Base-by-base conservation (phyloP, 2,113 vertebrate species). In the Crotalus horridus region DNA sequence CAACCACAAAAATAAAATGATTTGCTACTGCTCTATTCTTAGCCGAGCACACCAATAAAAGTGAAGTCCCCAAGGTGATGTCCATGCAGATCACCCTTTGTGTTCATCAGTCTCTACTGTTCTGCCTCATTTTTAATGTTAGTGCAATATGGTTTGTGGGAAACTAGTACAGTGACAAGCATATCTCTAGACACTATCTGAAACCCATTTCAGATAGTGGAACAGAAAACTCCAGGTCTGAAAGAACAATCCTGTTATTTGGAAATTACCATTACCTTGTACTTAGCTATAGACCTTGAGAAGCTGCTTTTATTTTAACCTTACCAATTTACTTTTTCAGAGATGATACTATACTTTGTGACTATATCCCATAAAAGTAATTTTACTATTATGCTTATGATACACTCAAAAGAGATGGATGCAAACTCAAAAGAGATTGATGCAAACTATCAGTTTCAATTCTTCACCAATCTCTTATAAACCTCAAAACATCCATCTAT, bases 401-500 rank as follows among this genome's bases (percentile, higher is more conserved):
- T 81, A 43, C 1, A 43, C 33, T 81, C 33, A 81, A 74, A 74
- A 81, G 74, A 43, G 33, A 43, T 43, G 10, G 33, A 39, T 81
- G n/a, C 74, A 81, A 43, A 81, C 61, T 81, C 33, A 81, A 74
- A 74, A 81, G 74, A 43, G 33, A 43, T 43, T 21, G 33, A 39
- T 81, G n/a, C 74, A 81, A 43, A 81, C 61, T 39, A 51, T 93
- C 55, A 94, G 91, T 85, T 23, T 92, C 0, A 88, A 29, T 24
- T 94, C 55, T 89, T 91, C 43, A 59, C 53, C 7, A 33, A 93
- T 48, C 64, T 93, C 88, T 15, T 15, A 94, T 86, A 39, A 15
- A 15, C n/a, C 33, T 56, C 54, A 11, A 93, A 48, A n/a, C 51
- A 86, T 86, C 10, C 4, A 86, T 51, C 3, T 20, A 39, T 81